Conservation (phyloP, 2,797 vertebrate genomes). For the Poeciliopsis presidionis region DNA sequence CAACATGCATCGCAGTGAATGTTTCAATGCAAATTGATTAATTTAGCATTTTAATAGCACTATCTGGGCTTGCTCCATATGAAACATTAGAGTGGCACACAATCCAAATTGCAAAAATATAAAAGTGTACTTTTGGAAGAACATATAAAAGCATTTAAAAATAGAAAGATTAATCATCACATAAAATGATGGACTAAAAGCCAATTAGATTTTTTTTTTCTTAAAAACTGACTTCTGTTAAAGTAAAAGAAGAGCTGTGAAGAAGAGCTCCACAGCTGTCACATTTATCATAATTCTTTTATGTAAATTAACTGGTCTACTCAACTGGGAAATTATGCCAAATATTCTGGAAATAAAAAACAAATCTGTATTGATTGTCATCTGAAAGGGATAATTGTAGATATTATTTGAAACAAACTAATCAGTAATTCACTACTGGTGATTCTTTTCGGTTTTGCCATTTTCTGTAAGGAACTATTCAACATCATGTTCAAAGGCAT, state of each 20-base stretch:
- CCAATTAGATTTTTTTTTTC: not conserved
- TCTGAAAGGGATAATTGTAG: not conserved
- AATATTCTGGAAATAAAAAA: too few relatives aligned
- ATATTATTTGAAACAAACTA: not conserved
- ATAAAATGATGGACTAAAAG: not conserved
- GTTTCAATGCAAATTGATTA: conserved; percentile 1
- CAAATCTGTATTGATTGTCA: not conserved
- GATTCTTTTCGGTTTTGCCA: too few relatives aligned
- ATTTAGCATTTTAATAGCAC: conserved; percentile 21
- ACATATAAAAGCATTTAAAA: not conserved
- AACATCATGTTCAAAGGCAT: too few relatives aligned
- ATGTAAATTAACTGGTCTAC: not conserved
- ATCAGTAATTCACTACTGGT: too few relatives aligned
- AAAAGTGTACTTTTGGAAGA: not conserved
- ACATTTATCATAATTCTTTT: not conserved
- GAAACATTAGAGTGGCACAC: not conserved
- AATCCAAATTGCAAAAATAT: not conserved
- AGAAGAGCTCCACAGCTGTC: not conserved
- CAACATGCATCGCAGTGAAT: not conserved
- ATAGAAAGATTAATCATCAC: not conserved
- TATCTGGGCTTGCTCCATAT: conserved; percentile 2
- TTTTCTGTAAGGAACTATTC: conserved; percentile 1
- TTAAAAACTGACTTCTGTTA: not conserved
- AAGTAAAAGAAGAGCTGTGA: not conserved
- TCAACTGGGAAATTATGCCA: not conserved